These are phyloP conservation scores for Microplitis manilae DNA, from an alignment of 2,888 invertebrate genomes.

Conservation along the genomic window DNA sequence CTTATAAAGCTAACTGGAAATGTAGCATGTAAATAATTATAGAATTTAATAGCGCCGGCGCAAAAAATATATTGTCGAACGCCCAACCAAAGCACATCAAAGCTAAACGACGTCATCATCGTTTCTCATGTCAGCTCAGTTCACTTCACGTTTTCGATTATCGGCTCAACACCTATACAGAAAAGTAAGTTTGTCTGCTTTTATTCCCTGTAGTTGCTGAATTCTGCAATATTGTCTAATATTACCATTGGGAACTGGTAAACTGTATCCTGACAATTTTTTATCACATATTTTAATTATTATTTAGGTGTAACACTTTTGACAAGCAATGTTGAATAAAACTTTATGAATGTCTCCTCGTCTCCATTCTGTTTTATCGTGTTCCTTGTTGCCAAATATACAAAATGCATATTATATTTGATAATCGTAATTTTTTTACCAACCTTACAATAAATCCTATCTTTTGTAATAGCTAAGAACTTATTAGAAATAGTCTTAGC, in stretches of 20 bases:
- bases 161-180: not conserved
- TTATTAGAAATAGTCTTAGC: no score
- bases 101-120: not conserved
- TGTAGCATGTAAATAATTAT: not conserved
- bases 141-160: not conserved
- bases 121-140: not conserved
- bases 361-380: no score
- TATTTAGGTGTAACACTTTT: not conserved
- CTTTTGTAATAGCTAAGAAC: no score
- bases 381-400: no score
- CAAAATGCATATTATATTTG: no score
- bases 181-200: not conserved
- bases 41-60: not conserved
- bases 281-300: not conserved
- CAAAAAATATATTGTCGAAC: not conserved
- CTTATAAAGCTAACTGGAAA: no score
- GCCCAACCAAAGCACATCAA: not conserved
- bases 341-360: not conserved
- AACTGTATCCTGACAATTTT: not conserved
- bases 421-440: no score
- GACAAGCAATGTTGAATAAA: not conserved
- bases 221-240: not conserved
- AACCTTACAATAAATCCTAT: no score
- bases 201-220: not conserved
- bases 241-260: not conserved